Percentiles rank a stretch among this genome's conserved stretches.
Conservation (phyloP, 2,888 invertebrate genomes). For the Agrilus biguttatus region DNA sequence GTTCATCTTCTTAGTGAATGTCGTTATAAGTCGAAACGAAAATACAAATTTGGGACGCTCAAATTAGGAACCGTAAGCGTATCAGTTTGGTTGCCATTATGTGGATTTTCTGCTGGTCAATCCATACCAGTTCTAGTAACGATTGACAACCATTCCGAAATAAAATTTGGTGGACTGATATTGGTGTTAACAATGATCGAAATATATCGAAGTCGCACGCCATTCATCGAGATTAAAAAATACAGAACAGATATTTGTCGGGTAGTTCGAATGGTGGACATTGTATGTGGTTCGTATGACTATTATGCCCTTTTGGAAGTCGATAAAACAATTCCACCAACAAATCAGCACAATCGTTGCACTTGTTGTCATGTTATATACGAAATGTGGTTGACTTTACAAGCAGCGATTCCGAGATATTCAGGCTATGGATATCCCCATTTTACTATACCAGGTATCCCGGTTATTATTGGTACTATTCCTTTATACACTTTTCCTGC, state of each 20-base stretch:
- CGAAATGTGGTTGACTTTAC: constrained; percentile 17
- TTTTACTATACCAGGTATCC: constrained; percentile 16
- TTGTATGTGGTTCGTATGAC: constrained; percentile 14
- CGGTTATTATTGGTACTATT: constrained; percentile 17
- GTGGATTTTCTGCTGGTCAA: constrained; percentile 18
- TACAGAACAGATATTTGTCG: constrained; percentile 17
- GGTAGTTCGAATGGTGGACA: constrained; percentile 15
- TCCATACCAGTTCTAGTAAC: constrained; percentile 16
- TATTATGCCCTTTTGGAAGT: constrained; percentile 16
- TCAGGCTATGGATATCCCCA: constrained; percentile 17
- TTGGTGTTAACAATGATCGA: constrained; percentile 18
- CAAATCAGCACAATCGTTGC: constrained; percentile 16
- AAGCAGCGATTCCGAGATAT: constrained; percentile 15
- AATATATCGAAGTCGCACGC: constrained; percentile 15
- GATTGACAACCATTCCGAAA: constrained; percentile 14
- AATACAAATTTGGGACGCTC: constrained; percentile 11
- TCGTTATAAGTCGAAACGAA: constrained; percentile 10
- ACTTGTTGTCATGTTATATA: constrained; percentile 15
- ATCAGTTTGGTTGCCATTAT: constrained; percentile 17
- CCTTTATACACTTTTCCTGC: constrained; percentile 14
- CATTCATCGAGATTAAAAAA: constrained; percentile 11
- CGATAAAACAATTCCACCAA: constrained; percentile 12
- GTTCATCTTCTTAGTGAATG: constrained; percentile 13
- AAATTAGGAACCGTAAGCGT: constrained; percentile 14
- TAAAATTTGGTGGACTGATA: constrained; percentile 17